A percentile compares a stretch with the other conserved stretches of the same genome.
Conservation (phyloP, 2,113 vertebrate species). For the Erythrocercus mccallii region DNA sequence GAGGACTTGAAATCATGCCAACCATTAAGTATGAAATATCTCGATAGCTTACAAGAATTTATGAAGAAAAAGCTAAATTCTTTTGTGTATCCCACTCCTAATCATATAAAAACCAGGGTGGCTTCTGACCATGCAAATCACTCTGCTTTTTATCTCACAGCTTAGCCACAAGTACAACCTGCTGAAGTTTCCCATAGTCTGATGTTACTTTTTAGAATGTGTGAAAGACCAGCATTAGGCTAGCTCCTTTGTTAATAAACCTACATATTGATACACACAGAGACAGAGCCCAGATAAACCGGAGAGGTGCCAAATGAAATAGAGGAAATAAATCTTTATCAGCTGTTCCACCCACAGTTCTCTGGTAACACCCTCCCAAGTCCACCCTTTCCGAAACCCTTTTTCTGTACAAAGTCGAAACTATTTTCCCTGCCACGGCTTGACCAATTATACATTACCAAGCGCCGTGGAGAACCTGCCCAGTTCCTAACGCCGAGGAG, state of each 20-base stretch:
- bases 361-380: not conserved
- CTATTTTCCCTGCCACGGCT: not conserved
- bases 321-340: not conserved
- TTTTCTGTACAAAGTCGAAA: not conserved
- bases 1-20: not conserved
- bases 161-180: not conserved
- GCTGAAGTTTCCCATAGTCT: not conserved
- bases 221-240: not conserved
- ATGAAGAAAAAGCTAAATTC: not conserved
- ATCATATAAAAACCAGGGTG: not conserved
- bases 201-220: not conserved
- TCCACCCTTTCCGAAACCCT: not conserved
- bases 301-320: not conserved
- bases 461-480: not conserved
- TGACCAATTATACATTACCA: not conserved
- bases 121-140: not conserved
- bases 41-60: not conserved
- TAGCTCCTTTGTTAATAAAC: not conserved
- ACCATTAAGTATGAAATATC: not conserved
- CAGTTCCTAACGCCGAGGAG: not conserved
- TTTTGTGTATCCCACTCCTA: not conserved
- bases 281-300: not conserved
- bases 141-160: not conserved
- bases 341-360: not conserved
- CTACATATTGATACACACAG: accelerated